A percentile compares a stretch with the other conserved stretches of the same genome.
Evolutionary conservation across 64 coral and sea anemone genomes (phyloP).

Genomic region (Montipora cactus): DNA sequence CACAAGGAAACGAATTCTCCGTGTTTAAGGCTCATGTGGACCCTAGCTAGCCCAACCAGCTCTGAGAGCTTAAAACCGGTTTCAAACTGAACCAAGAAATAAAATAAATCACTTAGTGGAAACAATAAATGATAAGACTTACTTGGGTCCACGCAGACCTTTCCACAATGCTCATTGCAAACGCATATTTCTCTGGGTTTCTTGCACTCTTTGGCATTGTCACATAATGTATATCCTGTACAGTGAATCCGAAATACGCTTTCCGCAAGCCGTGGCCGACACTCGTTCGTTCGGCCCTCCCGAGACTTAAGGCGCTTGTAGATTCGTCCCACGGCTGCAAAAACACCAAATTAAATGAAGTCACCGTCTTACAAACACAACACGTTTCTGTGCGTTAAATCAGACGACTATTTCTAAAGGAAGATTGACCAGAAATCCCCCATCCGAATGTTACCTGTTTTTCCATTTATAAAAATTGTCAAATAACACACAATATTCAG

Average conservation of each 20-base stretch:
- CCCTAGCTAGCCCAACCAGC: not conserved
- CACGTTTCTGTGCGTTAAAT: not conserved
- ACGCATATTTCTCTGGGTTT: not conserved
- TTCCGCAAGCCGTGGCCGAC: not conserved
- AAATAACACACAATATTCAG: constrained; percentile 48
- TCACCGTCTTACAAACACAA: not conserved
- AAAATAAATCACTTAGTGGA: not conserved
- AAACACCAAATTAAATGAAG: not conserved
- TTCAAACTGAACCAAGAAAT: not conserved
- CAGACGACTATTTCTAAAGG: not conserved
- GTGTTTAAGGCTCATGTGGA: not conserved
- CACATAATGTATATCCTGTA: not conserved
- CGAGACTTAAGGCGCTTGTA: constrained; percentile 30
- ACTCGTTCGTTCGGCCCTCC: not conserved
- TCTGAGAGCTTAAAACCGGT: not conserved
- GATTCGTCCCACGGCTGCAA: constrained; percentile 12
- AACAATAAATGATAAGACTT: not conserved
- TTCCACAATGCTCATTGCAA: constrained; percentile 26
- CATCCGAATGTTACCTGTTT: constrained; percentile 33
- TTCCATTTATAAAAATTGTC: constrained; percentile 29
- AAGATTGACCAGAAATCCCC: constrained; percentile 36
- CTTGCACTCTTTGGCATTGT: constrained; percentile 25
- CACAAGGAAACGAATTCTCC: not conserved
- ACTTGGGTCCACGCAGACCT: constrained; percentile 32
- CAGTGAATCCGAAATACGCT: not conserved